Evolutionary conservation across 2,113 vertebrate species (phyloP), one percentile per base, ranked within the genome.

Genomic region (Elephas maximus): DNA sequence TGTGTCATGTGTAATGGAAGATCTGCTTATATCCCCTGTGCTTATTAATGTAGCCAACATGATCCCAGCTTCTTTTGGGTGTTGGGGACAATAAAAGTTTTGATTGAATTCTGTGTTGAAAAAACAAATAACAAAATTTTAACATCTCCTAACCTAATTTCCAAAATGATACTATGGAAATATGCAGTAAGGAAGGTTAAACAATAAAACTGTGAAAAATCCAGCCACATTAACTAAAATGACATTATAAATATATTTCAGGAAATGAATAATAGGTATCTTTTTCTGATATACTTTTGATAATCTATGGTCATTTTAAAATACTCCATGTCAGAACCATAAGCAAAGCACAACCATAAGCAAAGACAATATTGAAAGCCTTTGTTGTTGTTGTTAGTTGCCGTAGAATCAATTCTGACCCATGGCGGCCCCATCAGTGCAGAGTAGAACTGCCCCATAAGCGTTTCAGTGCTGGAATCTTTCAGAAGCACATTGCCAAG

Each of bases 201-300:
- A 67, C 8, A 87, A 60, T 24, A 85, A 6, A 82, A 51, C 48
- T 37, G 23, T 33, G 57, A 65, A 90, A 63, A 91, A 45, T 2
- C 3, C 53, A 6, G 1, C 15, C 53, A 2, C 10, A 5, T 65
- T 71, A 79, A 67, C 30, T 44, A 37, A 69, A 67, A 5, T 30
- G 18, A 9, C 11, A 48, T 80, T 44, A n/a, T 48, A 94, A 65
- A 91, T 18, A 76, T 41, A 33, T 41, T 92, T 80, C 77, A 62
- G 71, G 92, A 97, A 77, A 51, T 45, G 28, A 74, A 51, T 63
- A 84, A 9, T 44, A 74, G 10, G 6, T 95, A 79, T 81, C 20
- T 88, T 79, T 93, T 90, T 62, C 53, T 81, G 71, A n/a, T 17
- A 67, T 24, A 23, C 3, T 87, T 91, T 92, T 94, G 84, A 69